These are phyloP conservation scores for Atrina japonica DNA, from an alignment of 2,888 invertebrate genomes.

Conservation along the genomic window DNA sequence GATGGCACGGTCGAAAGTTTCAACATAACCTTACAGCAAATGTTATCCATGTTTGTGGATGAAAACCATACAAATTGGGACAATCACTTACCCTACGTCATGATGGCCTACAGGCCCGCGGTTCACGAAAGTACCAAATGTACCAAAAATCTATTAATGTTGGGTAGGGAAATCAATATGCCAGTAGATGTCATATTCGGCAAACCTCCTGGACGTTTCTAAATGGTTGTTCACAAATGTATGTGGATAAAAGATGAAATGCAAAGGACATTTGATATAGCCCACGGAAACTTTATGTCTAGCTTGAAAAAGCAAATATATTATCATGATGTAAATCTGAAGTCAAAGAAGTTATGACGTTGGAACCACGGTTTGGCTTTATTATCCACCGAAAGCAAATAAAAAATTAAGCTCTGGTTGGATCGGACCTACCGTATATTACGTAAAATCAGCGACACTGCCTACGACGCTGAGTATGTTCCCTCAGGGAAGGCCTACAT, in stretches of 20 bases:
- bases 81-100: conserved; percentile 41
- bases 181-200: conserved; percentile 46
- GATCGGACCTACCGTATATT: neutral
- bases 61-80: conserved; percentile 46
- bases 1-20: conserved; percentile 48
- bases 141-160: conserved; percentile 41
- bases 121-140: conserved; percentile 41
- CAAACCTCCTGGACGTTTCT: neutral
- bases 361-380: conserved; percentile 2
- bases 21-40: conserved; percentile 33
- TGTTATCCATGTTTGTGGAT: conserved; percentile 36
- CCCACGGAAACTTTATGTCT: conserved; percentile 18
- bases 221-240: neutral
- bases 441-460: neutral
- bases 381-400: conserved; percentile 13
- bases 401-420: neutral
- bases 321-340: conserved; percentile 26
- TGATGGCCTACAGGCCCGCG: conserved; percentile 42
- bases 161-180: conserved; percentile 40
- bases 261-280: conserved; percentile 7
- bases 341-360: neutral
- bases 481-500: neutral
- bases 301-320: conserved; percentile 20
- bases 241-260: conserved; percentile 15
- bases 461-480: neutral